Percentiles rank a stretch among this genome's conserved stretches.
These are phyloP conservation scores for Calephelis virginiensis DNA, from an alignment of 1,140 invertebrate species.

Conservation along the genomic window DNA sequence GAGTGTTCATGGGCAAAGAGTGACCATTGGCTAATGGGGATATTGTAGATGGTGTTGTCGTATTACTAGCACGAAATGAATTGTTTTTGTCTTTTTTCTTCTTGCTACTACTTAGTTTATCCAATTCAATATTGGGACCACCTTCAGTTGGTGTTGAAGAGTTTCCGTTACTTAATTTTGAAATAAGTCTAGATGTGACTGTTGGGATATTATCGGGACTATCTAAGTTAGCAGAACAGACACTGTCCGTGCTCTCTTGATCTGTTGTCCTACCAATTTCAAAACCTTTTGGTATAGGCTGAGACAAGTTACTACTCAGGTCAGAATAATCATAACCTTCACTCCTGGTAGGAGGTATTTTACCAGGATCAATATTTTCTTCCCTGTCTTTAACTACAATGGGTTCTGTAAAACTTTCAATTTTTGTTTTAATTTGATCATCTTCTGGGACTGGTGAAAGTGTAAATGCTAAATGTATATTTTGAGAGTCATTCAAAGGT, in stretches of 20 bases:
- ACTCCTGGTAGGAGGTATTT: constrained; percentile 44
- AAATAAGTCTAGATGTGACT: constrained; percentile 62
- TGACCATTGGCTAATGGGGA: constrained; percentile 73
- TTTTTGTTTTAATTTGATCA: constrained; percentile 37
- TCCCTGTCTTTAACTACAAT: constrained; percentile 44
- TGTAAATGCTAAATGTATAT: constrained; percentile 51
- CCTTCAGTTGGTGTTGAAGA: constrained; percentile 66
- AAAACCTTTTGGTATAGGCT: constrained; percentile 38
- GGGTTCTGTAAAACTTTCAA: constrained; percentile 46
- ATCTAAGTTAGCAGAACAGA: constrained; percentile 51
- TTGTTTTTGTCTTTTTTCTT: constrained; percentile 56
- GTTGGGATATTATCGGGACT: constrained; percentile 61
- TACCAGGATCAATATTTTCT: constrained; percentile 45
- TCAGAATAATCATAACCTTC: constrained; percentile 54
- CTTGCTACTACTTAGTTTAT: constrained; percentile 51
- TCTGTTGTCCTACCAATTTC: constrained; percentile 54
- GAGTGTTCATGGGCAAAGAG: constrained; percentile 57
- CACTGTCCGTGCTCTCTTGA: constrained; percentile 65
- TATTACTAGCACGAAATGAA: constrained; percentile 58
- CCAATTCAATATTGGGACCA: constrained; percentile 44
- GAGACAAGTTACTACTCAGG: constrained; percentile 43
- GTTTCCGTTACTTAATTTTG: constrained; percentile 69
- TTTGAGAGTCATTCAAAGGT: constrained; percentile 62
- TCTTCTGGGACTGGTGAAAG: constrained; percentile 53
- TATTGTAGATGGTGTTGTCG: constrained; percentile 70